Conservation (phyloP, 2,113 vertebrate genomes). For the Xerus inauris region DNA sequence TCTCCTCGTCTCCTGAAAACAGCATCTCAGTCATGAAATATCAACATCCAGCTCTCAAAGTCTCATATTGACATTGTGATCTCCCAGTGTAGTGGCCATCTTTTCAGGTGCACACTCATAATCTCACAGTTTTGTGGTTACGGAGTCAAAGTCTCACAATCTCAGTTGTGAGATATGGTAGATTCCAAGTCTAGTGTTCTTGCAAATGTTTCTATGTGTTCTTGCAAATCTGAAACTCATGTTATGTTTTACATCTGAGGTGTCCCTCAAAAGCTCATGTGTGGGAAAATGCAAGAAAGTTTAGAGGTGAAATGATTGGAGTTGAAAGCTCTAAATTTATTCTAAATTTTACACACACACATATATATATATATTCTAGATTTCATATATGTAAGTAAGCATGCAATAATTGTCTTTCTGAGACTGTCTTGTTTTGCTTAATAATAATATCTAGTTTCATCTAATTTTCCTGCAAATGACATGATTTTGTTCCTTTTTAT, state of each 20-base stretch:
- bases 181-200: neutral
- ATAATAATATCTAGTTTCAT: neutral
- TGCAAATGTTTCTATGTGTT: too few species aligned
- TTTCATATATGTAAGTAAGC: neutral
- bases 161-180: neutral
- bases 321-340: too few species aligned
- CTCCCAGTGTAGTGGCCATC: fast-evolving
- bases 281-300: too few species aligned
- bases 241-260: too few species aligned
- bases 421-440: neutral
- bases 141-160: neutral
- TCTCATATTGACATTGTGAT: fast-evolving
- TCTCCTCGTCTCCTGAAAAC: neutral
- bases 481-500: neutral
- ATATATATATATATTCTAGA: neutral
- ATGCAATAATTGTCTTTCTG: neutral
- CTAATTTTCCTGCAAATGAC: neutral
- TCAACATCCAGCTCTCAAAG: neutral
- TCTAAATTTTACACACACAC: too few species aligned
- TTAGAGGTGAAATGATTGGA: too few species aligned
- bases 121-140: neutral
- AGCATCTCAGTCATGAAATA: neutral
- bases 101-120: neutral
- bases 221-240: neutral
- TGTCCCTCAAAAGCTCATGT: too few species aligned